A percentile compares a stretch with the other conserved stretches of the same genome.
These are phyloP conservation scores for Napeogenes sylphis DNA, from an alignment of 2,888 invertebrate genomes.

Conservation along the genomic window DNA sequence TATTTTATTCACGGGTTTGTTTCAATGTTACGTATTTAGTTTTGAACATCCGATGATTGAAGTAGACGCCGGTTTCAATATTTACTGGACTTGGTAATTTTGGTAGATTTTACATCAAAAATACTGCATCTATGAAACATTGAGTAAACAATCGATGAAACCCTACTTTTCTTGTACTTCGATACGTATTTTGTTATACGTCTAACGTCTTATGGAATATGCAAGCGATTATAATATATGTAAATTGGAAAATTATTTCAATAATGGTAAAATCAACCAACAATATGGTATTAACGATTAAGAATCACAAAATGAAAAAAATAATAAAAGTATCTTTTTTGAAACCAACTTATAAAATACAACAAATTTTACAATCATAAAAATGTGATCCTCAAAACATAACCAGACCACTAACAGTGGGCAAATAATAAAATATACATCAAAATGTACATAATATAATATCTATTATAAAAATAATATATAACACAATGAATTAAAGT, in stretches of 20 bases:
- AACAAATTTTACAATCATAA: constrained; percentile 74
- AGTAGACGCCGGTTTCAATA: constrained; percentile 52
- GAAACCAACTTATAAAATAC: constrained; percentile 69
- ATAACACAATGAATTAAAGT: constrained; percentile 74
- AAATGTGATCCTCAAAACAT: constrained; percentile 71
- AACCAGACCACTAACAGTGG: constrained; percentile 66
- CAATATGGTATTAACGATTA: constrained; percentile 55
- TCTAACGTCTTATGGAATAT: constrained; percentile 58
- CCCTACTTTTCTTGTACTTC: constrained; percentile 74
- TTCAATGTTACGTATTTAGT: constrained; percentile 76
- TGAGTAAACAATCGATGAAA: constrained; percentile 47
- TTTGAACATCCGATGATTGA: constrained; percentile 72
- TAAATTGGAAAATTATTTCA: constrained; percentile 49
- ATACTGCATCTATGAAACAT: constrained; percentile 56
- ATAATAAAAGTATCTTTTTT: constrained; percentile 57
- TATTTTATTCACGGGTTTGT: constrained; percentile 76
- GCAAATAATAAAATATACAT: constrained; percentile 77
- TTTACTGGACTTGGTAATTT: constrained; percentile 64
- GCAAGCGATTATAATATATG: constrained; percentile 49
- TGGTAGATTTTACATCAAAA: constrained; percentile 62
- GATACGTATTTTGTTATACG: constrained; percentile 75
- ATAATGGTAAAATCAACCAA: constrained; percentile 51
- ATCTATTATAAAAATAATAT: constrained; percentile 72
- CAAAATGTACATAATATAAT: constrained; percentile 78
- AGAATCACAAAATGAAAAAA: constrained; percentile 59